These are phyloP conservation scores for Chydorus sphaericus DNA, from an alignment of 2,888 invertebrate species.

Conservation along the genomic window DNA sequence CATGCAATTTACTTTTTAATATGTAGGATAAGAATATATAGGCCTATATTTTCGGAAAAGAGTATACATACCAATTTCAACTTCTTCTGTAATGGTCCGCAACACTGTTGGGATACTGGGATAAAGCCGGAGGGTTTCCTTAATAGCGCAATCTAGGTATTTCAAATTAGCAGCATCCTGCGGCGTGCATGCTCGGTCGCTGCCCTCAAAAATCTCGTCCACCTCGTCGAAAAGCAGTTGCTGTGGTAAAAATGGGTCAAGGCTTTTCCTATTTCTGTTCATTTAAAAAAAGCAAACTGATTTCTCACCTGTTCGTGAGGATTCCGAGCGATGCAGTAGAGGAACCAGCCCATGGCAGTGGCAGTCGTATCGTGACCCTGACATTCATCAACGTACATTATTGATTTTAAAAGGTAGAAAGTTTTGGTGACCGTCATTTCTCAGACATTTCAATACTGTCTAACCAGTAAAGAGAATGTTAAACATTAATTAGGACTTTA, in stretches of 20 bases:
- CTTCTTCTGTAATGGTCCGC: not conserved
- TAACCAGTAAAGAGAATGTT: too few relatives aligned
- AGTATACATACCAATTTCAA: not conserved
- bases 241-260: conserved; percentile 6
- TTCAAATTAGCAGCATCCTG: conserved; percentile 24
- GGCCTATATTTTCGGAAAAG: too few relatives aligned
- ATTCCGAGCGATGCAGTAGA: conserved; percentile 36
- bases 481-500: not conserved
- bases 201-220: conserved; percentile 8
- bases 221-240: conserved; percentile 12
- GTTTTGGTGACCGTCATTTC: too few relatives aligned
- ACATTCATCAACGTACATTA: too few relatives aligned
- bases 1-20: too few relatives aligned
- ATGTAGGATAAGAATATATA: too few relatives aligned
- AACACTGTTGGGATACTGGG: conserved; percentile 26
- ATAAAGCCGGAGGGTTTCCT: conserved; percentile 29
- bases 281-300: not conserved
- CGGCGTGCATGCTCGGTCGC: not conserved
- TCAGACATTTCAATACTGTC: too few relatives aligned
- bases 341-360: conserved; percentile 37
- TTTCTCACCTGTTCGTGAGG: conserved; percentile 33
- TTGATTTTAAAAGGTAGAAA: too few relatives aligned
- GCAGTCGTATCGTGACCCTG: conserved; percentile 44
- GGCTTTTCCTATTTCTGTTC: not conserved
- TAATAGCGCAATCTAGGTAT: conserved; percentile 29